Evolutionary conservation across 2,797 vertebrate genomes (phyloP).

Genomic region (Calcarius lapponicus): DNA sequence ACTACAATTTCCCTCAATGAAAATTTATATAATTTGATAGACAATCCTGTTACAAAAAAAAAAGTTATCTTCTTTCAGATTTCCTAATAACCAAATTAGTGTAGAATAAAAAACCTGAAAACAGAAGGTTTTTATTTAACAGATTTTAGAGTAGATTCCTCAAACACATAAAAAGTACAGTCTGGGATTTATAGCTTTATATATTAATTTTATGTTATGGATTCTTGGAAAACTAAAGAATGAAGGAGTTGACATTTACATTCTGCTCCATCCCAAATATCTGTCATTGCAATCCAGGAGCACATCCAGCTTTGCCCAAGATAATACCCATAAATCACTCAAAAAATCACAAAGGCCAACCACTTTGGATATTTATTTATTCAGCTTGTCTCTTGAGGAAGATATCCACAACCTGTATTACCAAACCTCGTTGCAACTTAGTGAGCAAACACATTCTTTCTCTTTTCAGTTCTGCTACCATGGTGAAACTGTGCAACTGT

Average conservation of each 20-base stretch:
- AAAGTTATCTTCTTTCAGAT: not conserved
- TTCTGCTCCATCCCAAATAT: not conserved
- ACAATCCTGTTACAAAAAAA: not conserved
- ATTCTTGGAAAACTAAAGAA: not conserved
- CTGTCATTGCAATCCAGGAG: not conserved
- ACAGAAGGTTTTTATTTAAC: not conserved
- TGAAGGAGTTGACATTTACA: not conserved
- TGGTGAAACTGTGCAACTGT: fast-evolving
- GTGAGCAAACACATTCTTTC: not conserved
- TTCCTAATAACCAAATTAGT: not conserved
- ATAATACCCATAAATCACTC: not conserved
- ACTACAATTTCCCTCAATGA: not conserved
- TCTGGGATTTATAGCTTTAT: not conserved
- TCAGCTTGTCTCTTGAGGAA: not conserved
- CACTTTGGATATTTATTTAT: not conserved
- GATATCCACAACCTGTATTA: not conserved
- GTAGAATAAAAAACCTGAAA: not conserved
- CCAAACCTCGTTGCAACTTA: not conserved
- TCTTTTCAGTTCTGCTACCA: not conserved
- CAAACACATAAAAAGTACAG: not conserved
- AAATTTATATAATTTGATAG: not conserved
- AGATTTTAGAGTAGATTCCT: not conserved
- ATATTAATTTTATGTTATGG: not conserved
- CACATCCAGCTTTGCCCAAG: not conserved
- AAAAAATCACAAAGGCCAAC: not conserved